A percentile compares a stretch with the other conserved stretches of the same genome.
Conservation (phyloP, 2,113 vertebrate species). For the Tetrao urogallus region DNA sequence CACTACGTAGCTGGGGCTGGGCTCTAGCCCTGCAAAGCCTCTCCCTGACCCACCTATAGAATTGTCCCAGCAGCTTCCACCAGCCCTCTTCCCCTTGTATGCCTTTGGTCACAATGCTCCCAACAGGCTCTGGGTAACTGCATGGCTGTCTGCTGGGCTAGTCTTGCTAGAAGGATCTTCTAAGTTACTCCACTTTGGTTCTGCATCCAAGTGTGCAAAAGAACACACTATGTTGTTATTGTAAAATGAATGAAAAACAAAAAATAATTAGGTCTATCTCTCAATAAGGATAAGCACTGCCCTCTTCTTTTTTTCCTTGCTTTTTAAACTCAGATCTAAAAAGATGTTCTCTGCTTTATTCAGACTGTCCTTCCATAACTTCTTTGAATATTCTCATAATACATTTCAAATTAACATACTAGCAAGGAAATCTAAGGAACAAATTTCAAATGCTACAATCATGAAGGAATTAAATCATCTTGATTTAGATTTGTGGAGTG, state of each 20-base stretch:
- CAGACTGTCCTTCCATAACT: background rate
- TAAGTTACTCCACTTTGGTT: background rate
- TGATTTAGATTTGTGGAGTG: background rate
- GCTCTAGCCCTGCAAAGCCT: background rate
- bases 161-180: rapidly evolving
- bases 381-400: background rate
- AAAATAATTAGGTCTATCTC: background rate
- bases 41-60: rapidly evolving
- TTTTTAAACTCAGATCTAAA: background rate
- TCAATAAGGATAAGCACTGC: background rate
- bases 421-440: background rate
- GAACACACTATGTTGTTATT: background rate
- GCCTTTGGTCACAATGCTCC: rapidly evolving
- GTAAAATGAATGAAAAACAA: background rate
- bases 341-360: background rate
- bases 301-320: background rate
- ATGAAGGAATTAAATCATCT: background rate
- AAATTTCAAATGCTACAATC: background rate
- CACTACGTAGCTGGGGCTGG: background rate
- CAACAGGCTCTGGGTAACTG: background rate
- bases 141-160: rapidly evolving
- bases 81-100: background rate
- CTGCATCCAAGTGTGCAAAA: background rate
- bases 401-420: background rate
- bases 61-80: background rate